Conservation (phyloP, 1,140 invertebrate species). For the Doryteuthis pealeii region DNA sequence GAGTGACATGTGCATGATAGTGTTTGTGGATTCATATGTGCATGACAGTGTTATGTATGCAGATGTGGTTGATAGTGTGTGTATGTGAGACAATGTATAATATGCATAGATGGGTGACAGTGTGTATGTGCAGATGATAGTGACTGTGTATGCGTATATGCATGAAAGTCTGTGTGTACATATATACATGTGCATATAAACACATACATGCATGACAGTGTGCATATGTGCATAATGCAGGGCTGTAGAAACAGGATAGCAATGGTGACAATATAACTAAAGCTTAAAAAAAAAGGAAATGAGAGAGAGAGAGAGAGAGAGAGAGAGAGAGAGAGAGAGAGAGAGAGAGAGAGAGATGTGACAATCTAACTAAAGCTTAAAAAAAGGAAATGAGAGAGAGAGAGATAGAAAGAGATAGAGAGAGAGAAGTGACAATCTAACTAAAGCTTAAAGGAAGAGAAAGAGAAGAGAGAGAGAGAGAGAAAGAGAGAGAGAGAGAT, state of each 20-base stretch:
- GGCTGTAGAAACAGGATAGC: too few relatives aligned
- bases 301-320: constrained; percentile 9
- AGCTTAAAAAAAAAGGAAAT: neutral
- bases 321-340: neutral
- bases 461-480: neutral
- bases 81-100: too few relatives aligned
- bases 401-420: constrained; percentile 17
- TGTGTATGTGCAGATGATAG: neutral
- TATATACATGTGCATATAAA: too few relatives aligned
- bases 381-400: constrained; percentile 13
- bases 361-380: neutral
- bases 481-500: too few relatives aligned
- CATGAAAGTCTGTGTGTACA: too few relatives aligned
- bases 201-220: neutral
- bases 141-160: neutral
- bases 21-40: too few relatives aligned
- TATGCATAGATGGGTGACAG: neutral
- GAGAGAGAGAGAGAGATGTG: neutral
- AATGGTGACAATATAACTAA: neutral
- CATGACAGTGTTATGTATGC: neutral
- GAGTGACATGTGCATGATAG: neutral
- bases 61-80: too few relatives aligned
- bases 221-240: too few relatives aligned
- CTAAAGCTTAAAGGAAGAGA: neutral
- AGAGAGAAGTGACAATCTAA: neutral